Percentiles rank a stretch among this genome's conserved stretches.
These are phyloP conservation scores for Catostomus latipinnis DNA, from an alignment of 2,797 vertebrate species.

Conservation along the genomic window DNA sequence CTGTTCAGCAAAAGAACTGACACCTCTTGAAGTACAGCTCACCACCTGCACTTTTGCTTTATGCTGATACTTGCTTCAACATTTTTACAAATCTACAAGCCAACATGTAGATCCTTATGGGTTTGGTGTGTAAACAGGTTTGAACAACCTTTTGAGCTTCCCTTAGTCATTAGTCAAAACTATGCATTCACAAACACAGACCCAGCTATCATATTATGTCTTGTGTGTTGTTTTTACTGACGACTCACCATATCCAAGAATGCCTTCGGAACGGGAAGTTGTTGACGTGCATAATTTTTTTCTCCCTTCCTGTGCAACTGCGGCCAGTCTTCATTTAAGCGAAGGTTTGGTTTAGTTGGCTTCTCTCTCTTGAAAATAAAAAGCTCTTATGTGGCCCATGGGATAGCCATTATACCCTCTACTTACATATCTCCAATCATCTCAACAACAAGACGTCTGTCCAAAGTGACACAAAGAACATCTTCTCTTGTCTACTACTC, in stretches of 20 bases:
- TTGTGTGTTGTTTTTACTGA: not conserved
- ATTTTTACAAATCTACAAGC: slow-evolving; percentile 39
- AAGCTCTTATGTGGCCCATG: slow-evolving; percentile 15
- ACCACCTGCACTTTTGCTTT: not conserved
- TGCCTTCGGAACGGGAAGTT: slow-evolving; percentile 90
- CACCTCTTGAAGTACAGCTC: not conserved
- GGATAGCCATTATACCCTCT: slow-evolving; percentile 30
- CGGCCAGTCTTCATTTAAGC: slow-evolving; percentile 64
- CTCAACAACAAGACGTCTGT: slow-evolving; percentile 25
- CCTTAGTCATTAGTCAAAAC: slow-evolving; percentile 6
- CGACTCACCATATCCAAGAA: slow-evolving; percentile 91
- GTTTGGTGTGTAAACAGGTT: slow-evolving; percentile 27
- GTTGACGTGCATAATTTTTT: slow-evolving; percentile 89
- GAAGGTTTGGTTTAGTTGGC: slow-evolving; percentile 11
- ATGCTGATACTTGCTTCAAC: slow-evolving; percentile 9
- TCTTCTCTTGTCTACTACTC: slow-evolving; percentile 40
- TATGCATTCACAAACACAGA: not conserved
- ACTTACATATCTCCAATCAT: slow-evolving; percentile 44
- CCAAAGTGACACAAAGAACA: slow-evolving; percentile 11
- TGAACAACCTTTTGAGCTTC: not conserved
- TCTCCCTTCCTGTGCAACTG: slow-evolving; percentile 68
- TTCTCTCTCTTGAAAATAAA: slow-evolving; percentile 29
- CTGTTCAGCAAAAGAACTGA: not conserved
- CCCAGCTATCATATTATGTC: too few relatives aligned
- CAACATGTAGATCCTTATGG: not conserved